Conservation (phyloP, 2,113 vertebrate species). For the Megaceryle maxima region DNA sequence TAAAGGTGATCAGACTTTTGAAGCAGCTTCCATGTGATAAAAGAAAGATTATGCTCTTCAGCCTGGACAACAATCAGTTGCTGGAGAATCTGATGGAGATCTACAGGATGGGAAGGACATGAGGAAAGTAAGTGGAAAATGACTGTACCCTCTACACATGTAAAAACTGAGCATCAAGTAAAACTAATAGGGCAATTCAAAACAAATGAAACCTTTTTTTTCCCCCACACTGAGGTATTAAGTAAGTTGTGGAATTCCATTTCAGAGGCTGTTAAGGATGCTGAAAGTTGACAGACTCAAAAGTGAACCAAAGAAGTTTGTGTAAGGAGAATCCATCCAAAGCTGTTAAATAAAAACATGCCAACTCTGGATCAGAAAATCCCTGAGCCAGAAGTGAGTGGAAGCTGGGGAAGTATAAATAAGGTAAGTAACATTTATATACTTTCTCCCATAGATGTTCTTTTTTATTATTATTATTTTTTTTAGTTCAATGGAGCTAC, state of each 20-base stretch:
- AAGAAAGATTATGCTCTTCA: not conserved
- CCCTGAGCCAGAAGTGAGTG: not conserved
- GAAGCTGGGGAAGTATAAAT: not conserved
- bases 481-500: not conserved
- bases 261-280: not conserved
- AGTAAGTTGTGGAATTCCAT: not conserved
- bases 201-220: not conserved
- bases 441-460: not conserved
- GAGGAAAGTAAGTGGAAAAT: not conserved
- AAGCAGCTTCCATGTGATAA: not conserved
- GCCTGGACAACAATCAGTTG: not conserved
- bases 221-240: not conserved
- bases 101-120: not conserved
- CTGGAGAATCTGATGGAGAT: not conserved
- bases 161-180: not conserved
- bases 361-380: not conserved
- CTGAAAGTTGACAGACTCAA: not conserved
- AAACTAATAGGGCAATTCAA: not conserved
- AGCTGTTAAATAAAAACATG: not conserved
- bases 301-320: not conserved
- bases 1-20: not conserved
- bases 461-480: no score
- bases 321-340: not conserved
- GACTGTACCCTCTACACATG: not conserved
- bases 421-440: not conserved